These are phyloP conservation scores for Zonitis immaculata DNA, from an alignment of 2,888 invertebrate species.

Conservation along the genomic window DNA sequence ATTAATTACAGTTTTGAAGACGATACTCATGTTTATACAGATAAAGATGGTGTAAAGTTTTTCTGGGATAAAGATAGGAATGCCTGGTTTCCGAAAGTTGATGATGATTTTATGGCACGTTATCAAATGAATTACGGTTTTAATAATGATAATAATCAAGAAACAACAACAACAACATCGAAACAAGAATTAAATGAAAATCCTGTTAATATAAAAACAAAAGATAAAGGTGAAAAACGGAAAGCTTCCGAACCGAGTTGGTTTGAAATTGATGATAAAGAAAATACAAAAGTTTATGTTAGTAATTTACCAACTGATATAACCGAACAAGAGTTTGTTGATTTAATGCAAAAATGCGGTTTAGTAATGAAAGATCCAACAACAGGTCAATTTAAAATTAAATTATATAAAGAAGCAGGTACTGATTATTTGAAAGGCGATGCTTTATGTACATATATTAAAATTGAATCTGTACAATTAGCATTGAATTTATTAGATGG, in stretches of 20 bases:
- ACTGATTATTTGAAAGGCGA: conserved; percentile 88
- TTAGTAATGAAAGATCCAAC: conserved; percentile 68
- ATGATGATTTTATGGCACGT: conserved; percentile 92
- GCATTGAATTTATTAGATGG: conserved; percentile 92
- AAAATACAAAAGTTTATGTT: conserved; percentile 95
- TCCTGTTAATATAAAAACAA: conserved; percentile 24
- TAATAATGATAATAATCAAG: too few species aligned
- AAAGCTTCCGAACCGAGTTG: conserved; percentile 61
- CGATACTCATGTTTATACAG: conserved; percentile 75
- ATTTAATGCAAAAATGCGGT: conserved; percentile 95
- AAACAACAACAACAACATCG: conserved; percentile 47
- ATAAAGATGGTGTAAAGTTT: conserved; percentile 81
- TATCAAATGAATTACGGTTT: conserved; percentile 96
- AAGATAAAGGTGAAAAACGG: conserved; percentile 45
- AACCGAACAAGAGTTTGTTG: conserved; percentile 83
- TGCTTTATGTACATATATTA: conserved; percentile 93
- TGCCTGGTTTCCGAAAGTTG: conserved; percentile 96
- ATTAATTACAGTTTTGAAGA: conserved; percentile 65
- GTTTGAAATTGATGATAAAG: conserved; percentile 86
- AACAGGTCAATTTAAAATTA: conserved; percentile 33
- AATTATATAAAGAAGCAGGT: conserved; percentile 80
- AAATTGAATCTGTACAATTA: conserved; percentile 89
- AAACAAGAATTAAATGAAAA: conserved; percentile 27
- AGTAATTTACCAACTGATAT: conserved; percentile 84
- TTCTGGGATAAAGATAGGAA: conserved; percentile 88